A percentile compares a stretch with the other conserved stretches of the same genome.
Conservation (phyloP, 2,113 vertebrate genomes). For the Cranoglanis bouderius region DNA sequence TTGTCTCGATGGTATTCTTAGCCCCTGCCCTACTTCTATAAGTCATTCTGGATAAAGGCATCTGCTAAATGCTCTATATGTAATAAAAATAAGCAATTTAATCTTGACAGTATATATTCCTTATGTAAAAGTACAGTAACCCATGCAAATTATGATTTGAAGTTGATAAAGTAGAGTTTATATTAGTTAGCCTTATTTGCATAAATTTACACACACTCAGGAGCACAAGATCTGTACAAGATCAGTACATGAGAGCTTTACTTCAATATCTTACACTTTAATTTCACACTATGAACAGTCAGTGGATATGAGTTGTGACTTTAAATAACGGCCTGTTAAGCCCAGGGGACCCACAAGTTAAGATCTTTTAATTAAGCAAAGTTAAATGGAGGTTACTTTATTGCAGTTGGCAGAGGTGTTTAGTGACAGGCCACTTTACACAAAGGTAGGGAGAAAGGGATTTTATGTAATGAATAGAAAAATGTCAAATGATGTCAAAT, state of each 20-base stretch:
- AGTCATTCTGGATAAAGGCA: not conserved
- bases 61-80: not conserved
- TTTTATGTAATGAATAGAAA: not conserved
- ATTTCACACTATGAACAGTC: not conserved
- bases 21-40: not conserved
- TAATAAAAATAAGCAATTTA: not conserved
- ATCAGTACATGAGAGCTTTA: not conserved
- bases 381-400: conserved; percentile 6
- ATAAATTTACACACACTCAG: not conserved
- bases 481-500: not conserved
- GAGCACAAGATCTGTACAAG: not conserved
- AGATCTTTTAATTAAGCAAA: conserved; percentile 37
- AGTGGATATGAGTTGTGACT: not conserved
- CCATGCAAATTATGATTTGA: not conserved
- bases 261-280: not conserved
- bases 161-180: not conserved
- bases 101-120: not conserved
- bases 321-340: conserved; percentile 27
- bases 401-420: not conserved
- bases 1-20: not conserved
- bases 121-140: not conserved
- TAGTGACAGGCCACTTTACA: not conserved
- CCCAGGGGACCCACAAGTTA: conserved; percentile 6
- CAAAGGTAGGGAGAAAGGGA: not conserved
- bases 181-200: not conserved